Evolutionary conservation across 92 coral and sea anemone genomes (phyloP), one percentile per base, ranked within the genome.

Genomic region (Montipora capitata): DNA sequence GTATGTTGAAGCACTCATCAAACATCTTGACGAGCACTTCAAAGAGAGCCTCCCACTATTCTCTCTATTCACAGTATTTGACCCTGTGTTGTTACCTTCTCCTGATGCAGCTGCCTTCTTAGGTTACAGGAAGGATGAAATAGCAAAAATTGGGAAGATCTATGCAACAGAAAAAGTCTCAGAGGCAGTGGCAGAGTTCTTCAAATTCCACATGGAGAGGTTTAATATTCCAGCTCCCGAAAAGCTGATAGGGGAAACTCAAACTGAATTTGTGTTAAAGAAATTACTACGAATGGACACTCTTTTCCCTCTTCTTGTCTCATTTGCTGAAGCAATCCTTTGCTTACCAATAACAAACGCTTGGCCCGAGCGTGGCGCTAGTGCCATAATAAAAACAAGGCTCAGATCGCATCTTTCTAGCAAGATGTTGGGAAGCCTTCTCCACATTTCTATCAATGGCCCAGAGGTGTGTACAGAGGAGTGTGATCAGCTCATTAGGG

Each of bases 381-480:
- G 87, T 66, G 44, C 72, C 70, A 83, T 83, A 71, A 54, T 83
- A 14, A 83, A 83, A 49, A 73, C 87, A 83, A 72, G 80, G 20
- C 80, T 70, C 54, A 83, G 73, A 76, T 71, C 80, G 41, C 40
- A 79, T 51, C 80, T 72, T 43, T 65, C 54, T 48, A 82, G 68
- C 48, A 82, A 82, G 75, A 83, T 58, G 88, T 68, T 73, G 78
- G 88, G 41, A 84, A 84, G 81, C 70, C 81, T 84, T 58, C 88
- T 72, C 70, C 80, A 72, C 81, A 73, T 73, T 70, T 84, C 88
- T 68, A 40, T 84, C 16, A 84, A 61, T 84, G 81, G 81, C 42
- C 88, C 88, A 40, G 88, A 72, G 8, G 78, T 83, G 38, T 72
- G 80, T 41, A 84, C 72, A 73, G 81, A 73, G 41, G 81, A 74